These are phyloP conservation scores for Lepidurus couesii DNA, from an alignment of 1,140 invertebrate species.

Conservation along the genomic window DNA sequence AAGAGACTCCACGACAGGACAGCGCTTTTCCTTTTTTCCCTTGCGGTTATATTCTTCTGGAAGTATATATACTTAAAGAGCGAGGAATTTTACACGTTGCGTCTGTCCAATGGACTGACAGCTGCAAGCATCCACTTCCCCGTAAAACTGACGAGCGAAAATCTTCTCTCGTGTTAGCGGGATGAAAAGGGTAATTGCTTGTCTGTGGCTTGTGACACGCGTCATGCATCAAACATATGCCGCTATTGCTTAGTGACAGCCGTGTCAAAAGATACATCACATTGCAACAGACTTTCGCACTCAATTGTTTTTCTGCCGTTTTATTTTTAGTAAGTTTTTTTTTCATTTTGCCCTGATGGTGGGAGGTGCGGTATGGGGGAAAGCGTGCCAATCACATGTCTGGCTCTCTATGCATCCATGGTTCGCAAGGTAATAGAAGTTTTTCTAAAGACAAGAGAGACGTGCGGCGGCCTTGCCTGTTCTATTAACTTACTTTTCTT, in stretches of 20 bases:
- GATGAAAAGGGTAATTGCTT: constrained; percentile 19
- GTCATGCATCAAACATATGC: constrained; percentile 3
- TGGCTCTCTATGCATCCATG: neutral
- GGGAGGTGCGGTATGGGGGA: neutral
- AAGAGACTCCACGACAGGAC: neutral
- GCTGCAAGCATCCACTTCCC: constrained; percentile 2
- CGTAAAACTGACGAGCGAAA: constrained; percentile 12
- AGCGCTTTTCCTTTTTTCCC: neutral
- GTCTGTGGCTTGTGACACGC: constrained; percentile 4
- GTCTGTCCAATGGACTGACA: neutral
- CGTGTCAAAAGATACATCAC: constrained; percentile 15
- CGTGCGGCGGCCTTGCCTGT: neutral
- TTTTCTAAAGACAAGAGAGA: neutral
- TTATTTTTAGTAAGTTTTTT: neutral
- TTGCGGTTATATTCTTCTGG: neutral
- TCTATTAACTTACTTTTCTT: neutral
- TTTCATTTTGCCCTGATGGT: neutral
- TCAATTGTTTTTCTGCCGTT: neutral
- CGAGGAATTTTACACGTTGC: constrained; percentile 7
- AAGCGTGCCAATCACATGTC: neutral
- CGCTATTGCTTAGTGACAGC: constrained; percentile 18
- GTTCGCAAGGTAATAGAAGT: neutral
- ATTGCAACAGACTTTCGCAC: neutral
- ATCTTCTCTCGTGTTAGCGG: neutral
- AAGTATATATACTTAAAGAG: constrained; percentile 2